Conservation (phyloP, 2,888 invertebrate genomes). For the Microdon myrmicae region DNA sequence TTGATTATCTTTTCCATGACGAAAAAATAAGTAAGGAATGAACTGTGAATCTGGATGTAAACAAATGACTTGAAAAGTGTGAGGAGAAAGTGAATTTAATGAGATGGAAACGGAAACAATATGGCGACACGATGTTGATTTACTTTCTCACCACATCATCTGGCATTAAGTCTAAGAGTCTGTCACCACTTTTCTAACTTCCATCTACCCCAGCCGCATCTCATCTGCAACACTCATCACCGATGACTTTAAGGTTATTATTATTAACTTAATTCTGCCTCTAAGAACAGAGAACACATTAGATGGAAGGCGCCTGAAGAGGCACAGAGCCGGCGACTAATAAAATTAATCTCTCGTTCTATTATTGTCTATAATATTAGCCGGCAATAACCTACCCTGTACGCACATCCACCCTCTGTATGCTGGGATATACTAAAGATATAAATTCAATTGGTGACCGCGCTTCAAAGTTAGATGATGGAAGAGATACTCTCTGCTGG, state of each 20-base stretch:
- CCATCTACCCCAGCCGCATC: neutral
- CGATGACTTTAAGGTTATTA: conserved; percentile 47
- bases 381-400: conserved; percentile 36
- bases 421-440: conserved; percentile 19
- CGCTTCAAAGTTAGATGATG: conserved; percentile 22
- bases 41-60: conserved; percentile 16
- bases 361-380: too few species aligned
- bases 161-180: neutral
- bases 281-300: conserved; percentile 26
- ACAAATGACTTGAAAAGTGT: conserved; percentile 51
- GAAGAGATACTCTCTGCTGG: too few species aligned
- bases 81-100: conserved; percentile 47
- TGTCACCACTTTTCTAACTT: neutral
- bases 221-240: neutral
- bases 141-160: conserved; percentile 21
- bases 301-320: conserved; percentile 45
- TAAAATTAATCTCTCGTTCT: conserved; percentile 44
- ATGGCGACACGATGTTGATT: conserved; percentile 46
- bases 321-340: conserved; percentile 15
- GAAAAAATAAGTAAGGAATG: conserved; percentile 21
- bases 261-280: conserved; percentile 46
- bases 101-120: conserved; percentile 51
- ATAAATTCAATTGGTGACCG: conserved; percentile 41
- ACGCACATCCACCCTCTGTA: conserved; percentile 18
- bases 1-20: conserved; percentile 4